phyloP scores from a whole-genome alignment of 2,888 invertebrate genomes.

The Branchipolynoe longqiensis region DNA sequence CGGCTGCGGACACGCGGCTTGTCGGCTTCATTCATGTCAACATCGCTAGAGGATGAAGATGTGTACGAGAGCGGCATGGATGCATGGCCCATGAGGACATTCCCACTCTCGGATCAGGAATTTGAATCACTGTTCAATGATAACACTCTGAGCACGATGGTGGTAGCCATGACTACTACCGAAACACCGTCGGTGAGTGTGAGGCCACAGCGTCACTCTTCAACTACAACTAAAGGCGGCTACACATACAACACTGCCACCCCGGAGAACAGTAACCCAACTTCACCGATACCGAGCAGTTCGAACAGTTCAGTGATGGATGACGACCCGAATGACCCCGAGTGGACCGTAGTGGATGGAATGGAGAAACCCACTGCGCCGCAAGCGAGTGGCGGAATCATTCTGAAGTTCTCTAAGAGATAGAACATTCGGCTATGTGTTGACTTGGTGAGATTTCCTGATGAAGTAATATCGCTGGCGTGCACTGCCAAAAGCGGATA shows the following conservation, averaged over 20 bases:
- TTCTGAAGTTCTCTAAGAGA: constrained; percentile 66
- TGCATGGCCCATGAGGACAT: constrained; percentile 75
- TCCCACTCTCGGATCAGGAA: constrained; percentile 76
- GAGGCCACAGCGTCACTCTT: constrained; percentile 1
- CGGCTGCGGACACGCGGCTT: background rate
- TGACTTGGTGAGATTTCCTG: too few relatives aligned
- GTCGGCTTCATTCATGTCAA: background rate
- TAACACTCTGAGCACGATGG: constrained; percentile 56
- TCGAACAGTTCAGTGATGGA: constrained; percentile 67
- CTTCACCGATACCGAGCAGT: constrained; percentile 72
- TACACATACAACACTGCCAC: constrained; percentile 38
- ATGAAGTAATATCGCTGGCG: too few relatives aligned
- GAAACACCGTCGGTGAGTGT: background rate
- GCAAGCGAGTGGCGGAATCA: constrained; percentile 47
- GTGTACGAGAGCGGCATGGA: constrained; percentile 64
- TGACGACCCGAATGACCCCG: constrained; percentile 78
- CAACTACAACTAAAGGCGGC: constrained; percentile 26
- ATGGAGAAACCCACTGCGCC: constrained; percentile 3
- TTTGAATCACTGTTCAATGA: constrained; percentile 71
- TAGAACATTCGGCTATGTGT: constrained; percentile 39
- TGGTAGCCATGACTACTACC: background rate
- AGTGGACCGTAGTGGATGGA: constrained; percentile 73
- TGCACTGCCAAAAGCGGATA: too few relatives aligned
- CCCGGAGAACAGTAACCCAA: constrained; percentile 63
- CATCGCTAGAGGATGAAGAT: constrained; percentile 6